Percentiles rank a stretch among this genome's conserved stretches.
These are phyloP conservation scores for Lepeophtheirus nordmannii DNA, from an alignment of 2,888 invertebrate species.

Conservation along the genomic window DNA sequence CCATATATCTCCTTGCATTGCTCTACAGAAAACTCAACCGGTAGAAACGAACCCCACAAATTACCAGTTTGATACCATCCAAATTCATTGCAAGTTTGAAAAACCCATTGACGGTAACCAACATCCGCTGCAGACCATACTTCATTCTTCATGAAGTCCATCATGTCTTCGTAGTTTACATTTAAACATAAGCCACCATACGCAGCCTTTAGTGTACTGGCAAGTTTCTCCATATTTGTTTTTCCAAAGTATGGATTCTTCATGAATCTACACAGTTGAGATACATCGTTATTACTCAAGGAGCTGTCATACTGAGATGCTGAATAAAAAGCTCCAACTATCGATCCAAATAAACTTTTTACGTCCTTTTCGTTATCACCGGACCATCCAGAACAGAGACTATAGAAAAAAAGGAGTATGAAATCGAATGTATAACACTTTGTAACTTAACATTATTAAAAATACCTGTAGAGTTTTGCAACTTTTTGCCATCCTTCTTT, in stretches of 20 bases:
- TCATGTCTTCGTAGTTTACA: background rate
- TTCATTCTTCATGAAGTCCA: background rate
- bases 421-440: too few relatives aligned
- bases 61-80: conserved; percentile 2
- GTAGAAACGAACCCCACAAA: background rate
- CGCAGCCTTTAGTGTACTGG: background rate
- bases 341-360: background rate
- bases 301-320: background rate
- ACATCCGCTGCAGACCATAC: background rate
- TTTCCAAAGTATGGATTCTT: background rate
- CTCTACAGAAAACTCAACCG: background rate
- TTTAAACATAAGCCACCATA: background rate
- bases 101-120: background rate
- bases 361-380: background rate
- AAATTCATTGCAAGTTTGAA: background rate
- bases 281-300: background rate
- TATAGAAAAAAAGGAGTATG: too few relatives aligned
- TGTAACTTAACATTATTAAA: too few relatives aligned
- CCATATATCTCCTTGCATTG: background rate
- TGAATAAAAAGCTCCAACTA: background rate
- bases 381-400: background rate
- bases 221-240: background rate
- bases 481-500: background rate
- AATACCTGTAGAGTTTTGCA: background rate
- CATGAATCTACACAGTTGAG: background rate